Evolutionary conservation across 2,797 vertebrate genomes (phyloP), one percentile per base, ranked within the genome.

Genomic region (Acropternis orthonyx): DNA sequence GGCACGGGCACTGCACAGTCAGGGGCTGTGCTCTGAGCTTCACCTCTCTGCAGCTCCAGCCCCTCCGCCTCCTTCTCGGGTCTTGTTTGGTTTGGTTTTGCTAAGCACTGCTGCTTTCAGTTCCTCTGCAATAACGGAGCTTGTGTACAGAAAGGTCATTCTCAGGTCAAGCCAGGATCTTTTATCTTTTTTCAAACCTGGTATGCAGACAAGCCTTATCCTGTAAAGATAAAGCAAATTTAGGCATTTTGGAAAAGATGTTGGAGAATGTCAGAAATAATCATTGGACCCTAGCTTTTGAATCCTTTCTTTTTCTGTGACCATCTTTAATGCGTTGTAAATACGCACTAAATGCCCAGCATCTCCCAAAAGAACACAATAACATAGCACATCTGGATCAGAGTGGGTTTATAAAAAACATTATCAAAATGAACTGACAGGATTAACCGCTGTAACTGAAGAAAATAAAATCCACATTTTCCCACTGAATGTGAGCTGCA

Each of bases 31-130:
- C 44, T 77, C 51, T 5, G 59, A 7, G 3, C 24, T 37, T 54
- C 37, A 51, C 71, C 65, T 55, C 56, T 85, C 81, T 13, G 41
- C 48, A 0, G 12, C 34, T 55, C 66, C 85, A 34, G 77, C 59
- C n/a, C n/a, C 36, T 55, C 44, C 1, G 26, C 59, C 68, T 27
- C 55, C 85, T 95, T 94, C 95, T 93, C 48, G 1, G 73, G 59
- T 61, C 74, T 96, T 96, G 88, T 92, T 97, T 95, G 89, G n/a
- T 89, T 97, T 94, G 96, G 78, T 97, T 97, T 98, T 94, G 52
- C 89, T 95, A 93, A 96, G 96, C 90, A 6, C 84, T 96, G 90
- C 93, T 95, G 77, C 91, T 97, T 97, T 97, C 72, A 65, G 82
- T 97, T 97, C 90, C 89, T 93, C 59, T 96, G 93, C 93, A 93